These are phyloP conservation scores for Blennius ocellaris DNA, from an alignment of 2,113 vertebrate species.

Conservation along the genomic window DNA sequence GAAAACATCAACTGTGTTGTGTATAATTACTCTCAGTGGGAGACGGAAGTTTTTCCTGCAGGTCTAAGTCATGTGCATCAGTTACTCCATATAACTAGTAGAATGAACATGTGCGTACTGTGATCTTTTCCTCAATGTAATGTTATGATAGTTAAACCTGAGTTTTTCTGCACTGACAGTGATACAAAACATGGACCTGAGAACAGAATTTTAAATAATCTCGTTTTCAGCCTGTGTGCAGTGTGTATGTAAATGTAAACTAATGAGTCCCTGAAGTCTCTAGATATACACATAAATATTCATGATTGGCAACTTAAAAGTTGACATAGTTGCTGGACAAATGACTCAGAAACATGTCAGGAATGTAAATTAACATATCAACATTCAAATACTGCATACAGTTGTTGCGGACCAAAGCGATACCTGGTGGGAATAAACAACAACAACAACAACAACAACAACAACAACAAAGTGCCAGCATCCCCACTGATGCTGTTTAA, in stretches of 20 bases:
- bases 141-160: too few relatives aligned
- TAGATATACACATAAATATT: constrained; percentile 46
- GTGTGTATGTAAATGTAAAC: constrained; percentile 37
- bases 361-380: constrained; percentile 36
- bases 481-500: not conserved
- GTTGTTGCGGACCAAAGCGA: not conserved
- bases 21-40: too few relatives aligned
- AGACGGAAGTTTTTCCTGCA: too few relatives aligned
- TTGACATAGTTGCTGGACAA: constrained; percentile 29
- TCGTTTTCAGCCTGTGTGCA: not conserved
- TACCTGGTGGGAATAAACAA: too few relatives aligned
- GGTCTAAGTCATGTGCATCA: too few relatives aligned
- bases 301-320: constrained; percentile 19
- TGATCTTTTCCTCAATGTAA: too few relatives aligned
- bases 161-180: too few relatives aligned
- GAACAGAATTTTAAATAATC: not conserved
- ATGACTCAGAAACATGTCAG: constrained; percentile 24
- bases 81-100: too few relatives aligned
- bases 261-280: constrained; percentile 38
- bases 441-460: not conserved
- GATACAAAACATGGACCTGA: not conserved
- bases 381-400: constrained; percentile 6
- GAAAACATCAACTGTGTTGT: too few relatives aligned
- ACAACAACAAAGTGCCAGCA: not conserved
- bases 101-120: too few relatives aligned